A percentile compares a stretch with the other conserved stretches of the same genome.
Conservation (phyloP, 2,888 invertebrate species). For the Odontocerum albicorne region DNA sequence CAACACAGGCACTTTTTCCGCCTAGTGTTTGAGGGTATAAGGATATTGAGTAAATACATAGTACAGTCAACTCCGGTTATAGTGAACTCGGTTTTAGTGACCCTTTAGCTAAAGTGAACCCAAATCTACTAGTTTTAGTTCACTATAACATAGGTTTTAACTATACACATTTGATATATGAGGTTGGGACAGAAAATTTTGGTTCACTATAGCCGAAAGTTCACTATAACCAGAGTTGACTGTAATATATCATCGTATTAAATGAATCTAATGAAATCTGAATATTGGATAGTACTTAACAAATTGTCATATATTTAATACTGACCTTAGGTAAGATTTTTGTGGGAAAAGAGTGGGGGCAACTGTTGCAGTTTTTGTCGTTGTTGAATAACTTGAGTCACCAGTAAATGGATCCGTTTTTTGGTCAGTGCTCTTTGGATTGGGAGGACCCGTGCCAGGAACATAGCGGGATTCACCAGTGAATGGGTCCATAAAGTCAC, state of each 20-base stretch:
- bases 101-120: too few relatives aligned
- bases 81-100: too few relatives aligned
- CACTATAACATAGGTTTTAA: too few relatives aligned
- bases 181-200: too few relatives aligned
- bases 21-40: too few relatives aligned
- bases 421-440: conserved; percentile 43
- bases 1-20: too few relatives aligned
- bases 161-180: too few relatives aligned
- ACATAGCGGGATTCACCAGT: conserved; percentile 69
- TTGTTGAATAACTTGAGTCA: conserved; percentile 68
- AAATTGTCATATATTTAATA: not conserved
- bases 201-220: too few relatives aligned
- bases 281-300: not conserved
- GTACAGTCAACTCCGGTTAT: too few relatives aligned
- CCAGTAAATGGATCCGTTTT: conserved; percentile 71
- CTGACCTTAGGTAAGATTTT: conserved; percentile 50
- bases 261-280: not conserved
- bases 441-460: conserved; percentile 45
- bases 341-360: conserved; percentile 50
- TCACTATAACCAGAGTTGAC: too few relatives aligned
- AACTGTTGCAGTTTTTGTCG: conserved; percentile 37
- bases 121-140: too few relatives aligned
- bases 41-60: too few relatives aligned
- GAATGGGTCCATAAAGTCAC: conserved; percentile 65
- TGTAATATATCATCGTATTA: not conserved